A percentile compares a stretch with the other conserved stretches of the same genome.
Conservation (phyloP, 2,797 vertebrate species). For the Acanthopagrus latus region DNA sequence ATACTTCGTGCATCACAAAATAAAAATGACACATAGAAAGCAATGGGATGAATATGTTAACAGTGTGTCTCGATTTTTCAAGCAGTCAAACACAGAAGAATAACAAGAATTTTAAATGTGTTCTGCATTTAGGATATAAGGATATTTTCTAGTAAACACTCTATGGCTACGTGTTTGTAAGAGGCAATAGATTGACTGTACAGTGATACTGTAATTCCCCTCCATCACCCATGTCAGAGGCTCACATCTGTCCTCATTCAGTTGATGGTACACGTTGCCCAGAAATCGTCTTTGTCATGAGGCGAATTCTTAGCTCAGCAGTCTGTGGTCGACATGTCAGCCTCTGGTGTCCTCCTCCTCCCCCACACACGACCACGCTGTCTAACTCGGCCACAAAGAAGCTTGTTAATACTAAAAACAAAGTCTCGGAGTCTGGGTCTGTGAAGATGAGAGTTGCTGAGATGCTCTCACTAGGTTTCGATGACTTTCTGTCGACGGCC, state of each 20-base stretch:
- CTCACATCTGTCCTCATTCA: conserved; percentile 50
- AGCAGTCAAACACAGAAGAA: background rate
- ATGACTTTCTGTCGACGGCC: conserved; percentile 22
- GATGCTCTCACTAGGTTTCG: conserved; percentile 47
- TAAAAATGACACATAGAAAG: background rate
- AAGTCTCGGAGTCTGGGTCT: conserved; percentile 62
- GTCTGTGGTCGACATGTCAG: conserved; percentile 56
- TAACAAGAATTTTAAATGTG: background rate
- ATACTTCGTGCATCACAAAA: background rate
- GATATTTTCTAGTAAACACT: background rate
- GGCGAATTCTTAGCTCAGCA: conserved; percentile 54
- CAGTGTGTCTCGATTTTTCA: background rate
- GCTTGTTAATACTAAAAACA: conserved; percentile 55
- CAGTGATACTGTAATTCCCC: conserved; percentile 33
- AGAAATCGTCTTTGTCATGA: conserved; percentile 59
- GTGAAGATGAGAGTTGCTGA: conserved; percentile 35
- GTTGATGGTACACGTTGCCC: conserved; percentile 14
- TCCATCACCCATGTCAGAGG: conserved; percentile 15
- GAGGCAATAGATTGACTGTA: conserved; percentile 8
- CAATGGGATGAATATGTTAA: background rate
- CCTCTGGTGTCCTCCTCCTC: conserved; percentile 45
- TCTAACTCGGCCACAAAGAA: conserved; percentile 50
- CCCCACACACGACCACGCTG: conserved; percentile 58
- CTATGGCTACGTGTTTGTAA: conserved; percentile 1
- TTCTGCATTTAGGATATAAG: background rate